These are phyloP conservation scores for Nyctibius bracteatus DNA, from an alignment of 2,113 vertebrate species.

Conservation along the genomic window DNA sequence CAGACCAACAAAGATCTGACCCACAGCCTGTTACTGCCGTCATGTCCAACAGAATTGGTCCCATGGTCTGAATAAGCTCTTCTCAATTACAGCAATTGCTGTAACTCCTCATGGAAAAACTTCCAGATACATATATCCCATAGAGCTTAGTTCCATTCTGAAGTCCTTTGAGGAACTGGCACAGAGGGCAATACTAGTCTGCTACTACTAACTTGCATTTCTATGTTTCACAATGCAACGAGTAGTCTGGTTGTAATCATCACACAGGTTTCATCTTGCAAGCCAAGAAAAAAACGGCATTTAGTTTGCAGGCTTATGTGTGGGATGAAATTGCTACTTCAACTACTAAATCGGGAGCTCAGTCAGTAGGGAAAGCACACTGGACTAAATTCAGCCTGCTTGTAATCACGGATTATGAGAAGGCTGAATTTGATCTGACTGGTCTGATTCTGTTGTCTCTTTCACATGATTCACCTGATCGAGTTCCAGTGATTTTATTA, in stretches of 20 bases:
- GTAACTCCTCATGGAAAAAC: not conserved
- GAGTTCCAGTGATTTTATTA: not conserved
- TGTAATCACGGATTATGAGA: not conserved
- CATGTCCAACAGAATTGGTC: not conserved
- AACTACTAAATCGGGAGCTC: not conserved
- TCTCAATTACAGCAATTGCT: not conserved
- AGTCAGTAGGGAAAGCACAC: not conserved
- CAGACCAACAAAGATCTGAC: not conserved
- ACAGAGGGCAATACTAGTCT: not conserved
- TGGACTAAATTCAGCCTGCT: not conserved
- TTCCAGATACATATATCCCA: not conserved
- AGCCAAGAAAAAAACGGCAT: not conserved
- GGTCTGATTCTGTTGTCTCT: not conserved
- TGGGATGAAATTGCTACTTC: not conserved
- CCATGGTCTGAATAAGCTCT: not conserved
- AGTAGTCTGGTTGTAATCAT: not conserved
- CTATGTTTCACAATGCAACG: not conserved
- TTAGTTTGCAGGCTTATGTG: not conserved
- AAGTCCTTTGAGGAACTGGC: not conserved
- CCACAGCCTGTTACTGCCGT: not conserved
- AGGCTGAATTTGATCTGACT: not conserved
- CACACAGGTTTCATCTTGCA: not conserved
- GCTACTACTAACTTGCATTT: not conserved
- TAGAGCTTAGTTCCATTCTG: not conserved
- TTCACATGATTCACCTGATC: not conserved